A percentile compares a stretch with the other conserved stretches of the same genome.
These are phyloP conservation scores for Synanthedon myopaeformis DNA, from an alignment of 2,888 invertebrate species.

Conservation along the genomic window DNA sequence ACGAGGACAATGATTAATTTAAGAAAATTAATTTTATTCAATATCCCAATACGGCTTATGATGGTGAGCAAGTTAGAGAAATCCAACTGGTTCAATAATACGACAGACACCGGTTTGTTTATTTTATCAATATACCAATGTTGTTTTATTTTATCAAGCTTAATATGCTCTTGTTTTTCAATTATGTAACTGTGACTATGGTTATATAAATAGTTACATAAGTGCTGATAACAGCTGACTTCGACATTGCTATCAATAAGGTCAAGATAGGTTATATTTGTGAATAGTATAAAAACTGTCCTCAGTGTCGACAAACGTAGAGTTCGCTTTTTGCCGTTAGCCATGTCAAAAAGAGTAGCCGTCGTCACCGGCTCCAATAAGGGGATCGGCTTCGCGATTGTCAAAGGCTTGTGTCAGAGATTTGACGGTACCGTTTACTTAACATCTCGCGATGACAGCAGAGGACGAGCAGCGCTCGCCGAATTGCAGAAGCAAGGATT, in stretches of 20 bases:
- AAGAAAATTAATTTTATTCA: too few relatives aligned
- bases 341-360: conserved; percentile 19
- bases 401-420: conserved; percentile 68
- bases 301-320: background rate
- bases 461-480: conserved; percentile 66
- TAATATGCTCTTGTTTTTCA: too few relatives aligned
- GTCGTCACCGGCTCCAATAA: conserved; percentile 75
- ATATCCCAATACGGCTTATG: too few relatives aligned
- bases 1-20: too few relatives aligned
- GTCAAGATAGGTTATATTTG: too few relatives aligned
- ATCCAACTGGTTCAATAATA: too few relatives aligned
- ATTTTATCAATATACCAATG: too few relatives aligned
- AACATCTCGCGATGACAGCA: conserved; percentile 69
- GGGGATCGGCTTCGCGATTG: conserved; percentile 75
- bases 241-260: too few relatives aligned
- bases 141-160: too few relatives aligned
- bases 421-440: conserved; percentile 75
- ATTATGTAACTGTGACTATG: too few relatives aligned
- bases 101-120: too few relatives aligned
- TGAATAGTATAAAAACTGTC: background rate
- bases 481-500: conserved; percentile 61
- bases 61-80: too few relatives aligned
- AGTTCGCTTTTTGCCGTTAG: conserved; percentile 1
- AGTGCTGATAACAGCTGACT: background rate
- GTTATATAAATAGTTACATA: background rate